A percentile compares a stretch with the other conserved stretches of the same genome.
Evolutionary conservation across 2,113 vertebrate genomes (phyloP).

Genomic region (Myrmecobius fasciatus): DNA sequence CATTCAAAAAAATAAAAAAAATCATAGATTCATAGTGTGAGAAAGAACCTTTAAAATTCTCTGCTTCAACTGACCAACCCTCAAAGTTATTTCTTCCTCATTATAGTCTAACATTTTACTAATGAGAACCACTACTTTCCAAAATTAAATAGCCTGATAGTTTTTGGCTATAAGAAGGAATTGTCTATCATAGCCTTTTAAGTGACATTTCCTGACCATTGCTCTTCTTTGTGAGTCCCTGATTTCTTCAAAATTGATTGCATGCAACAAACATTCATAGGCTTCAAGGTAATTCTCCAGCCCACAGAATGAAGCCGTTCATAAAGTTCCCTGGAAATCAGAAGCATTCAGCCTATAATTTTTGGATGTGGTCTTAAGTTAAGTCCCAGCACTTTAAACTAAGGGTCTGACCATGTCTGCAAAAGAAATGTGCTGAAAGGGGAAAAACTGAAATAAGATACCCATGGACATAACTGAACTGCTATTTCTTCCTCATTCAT

Average conservation of each 20-base stretch:
- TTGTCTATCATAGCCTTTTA: neutral
- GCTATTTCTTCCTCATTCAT: neutral
- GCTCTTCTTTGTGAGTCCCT: neutral
- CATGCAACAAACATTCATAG: neutral
- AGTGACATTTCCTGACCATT: neutral
- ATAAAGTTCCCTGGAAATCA: neutral
- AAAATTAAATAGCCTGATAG: neutral
- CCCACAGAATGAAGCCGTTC: neutral
- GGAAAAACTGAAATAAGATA: neutral
- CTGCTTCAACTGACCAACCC: neutral
- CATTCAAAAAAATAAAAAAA: neutral
- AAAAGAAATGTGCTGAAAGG: neutral
- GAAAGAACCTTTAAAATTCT: neutral
- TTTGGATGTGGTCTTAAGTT: neutral
- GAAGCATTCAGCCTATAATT: neutral
- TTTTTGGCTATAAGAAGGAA: neutral
- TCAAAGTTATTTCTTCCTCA: neutral
- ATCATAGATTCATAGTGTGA: neutral
- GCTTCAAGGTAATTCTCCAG: conserved; percentile 14
- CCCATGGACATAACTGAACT: neutral
- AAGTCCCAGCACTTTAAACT: neutral
- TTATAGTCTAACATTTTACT: neutral
- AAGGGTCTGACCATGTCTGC: neutral
- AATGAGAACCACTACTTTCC: neutral
- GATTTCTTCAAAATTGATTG: conserved; percentile 22